Evolutionary conservation across 1,140 invertebrate species (phyloP).

Genomic region (Cherax destructor): DNA sequence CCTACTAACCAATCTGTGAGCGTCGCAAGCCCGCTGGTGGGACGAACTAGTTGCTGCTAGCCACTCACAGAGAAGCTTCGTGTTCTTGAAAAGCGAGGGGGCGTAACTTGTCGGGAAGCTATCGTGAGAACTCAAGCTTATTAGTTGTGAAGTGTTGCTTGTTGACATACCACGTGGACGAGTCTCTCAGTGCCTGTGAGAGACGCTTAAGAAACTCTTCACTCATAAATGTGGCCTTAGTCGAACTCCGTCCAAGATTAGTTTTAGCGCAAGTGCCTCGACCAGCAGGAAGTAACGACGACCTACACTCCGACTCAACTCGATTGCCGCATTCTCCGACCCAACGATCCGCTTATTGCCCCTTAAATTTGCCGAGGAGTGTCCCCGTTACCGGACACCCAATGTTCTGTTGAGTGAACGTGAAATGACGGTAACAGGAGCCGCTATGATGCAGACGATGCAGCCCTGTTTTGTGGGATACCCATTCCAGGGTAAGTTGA

Average conservation of each 20-base stretch:
- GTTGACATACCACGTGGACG: slow-evolving; percentile 58
- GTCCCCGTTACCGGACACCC: not conserved
- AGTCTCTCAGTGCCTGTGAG: slow-evolving; percentile 6
- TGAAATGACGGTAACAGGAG: slow-evolving; percentile 61
- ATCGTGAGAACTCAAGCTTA: slow-evolving; percentile 38
- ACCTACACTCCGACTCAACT: not conserved
- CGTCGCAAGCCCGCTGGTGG: not conserved
- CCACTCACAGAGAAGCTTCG: slow-evolving; percentile 23
- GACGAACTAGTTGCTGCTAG: not conserved
- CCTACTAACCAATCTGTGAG: slow-evolving; percentile 11
- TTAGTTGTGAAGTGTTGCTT: slow-evolving; percentile 66
- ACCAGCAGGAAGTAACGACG: not conserved
- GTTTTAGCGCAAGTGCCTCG: not conserved
- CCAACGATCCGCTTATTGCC: not conserved
- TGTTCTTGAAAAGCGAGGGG: slow-evolving; percentile 21
- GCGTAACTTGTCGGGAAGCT: slow-evolving; percentile 15
- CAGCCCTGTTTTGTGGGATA: slow-evolving; percentile 68
- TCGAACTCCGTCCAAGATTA: not conserved
- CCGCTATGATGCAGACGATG: slow-evolving; percentile 65
- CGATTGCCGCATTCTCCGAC: slow-evolving; percentile 7
- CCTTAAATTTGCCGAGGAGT: not conserved
- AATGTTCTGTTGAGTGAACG: not conserved
- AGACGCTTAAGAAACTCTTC: not conserved
- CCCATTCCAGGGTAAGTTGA: slow-evolving; percentile 63
- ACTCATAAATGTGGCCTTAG: not conserved